These are phyloP conservation scores for Cryptops parisi DNA, from an alignment of 2,888 invertebrate species.

Conservation along the genomic window DNA sequence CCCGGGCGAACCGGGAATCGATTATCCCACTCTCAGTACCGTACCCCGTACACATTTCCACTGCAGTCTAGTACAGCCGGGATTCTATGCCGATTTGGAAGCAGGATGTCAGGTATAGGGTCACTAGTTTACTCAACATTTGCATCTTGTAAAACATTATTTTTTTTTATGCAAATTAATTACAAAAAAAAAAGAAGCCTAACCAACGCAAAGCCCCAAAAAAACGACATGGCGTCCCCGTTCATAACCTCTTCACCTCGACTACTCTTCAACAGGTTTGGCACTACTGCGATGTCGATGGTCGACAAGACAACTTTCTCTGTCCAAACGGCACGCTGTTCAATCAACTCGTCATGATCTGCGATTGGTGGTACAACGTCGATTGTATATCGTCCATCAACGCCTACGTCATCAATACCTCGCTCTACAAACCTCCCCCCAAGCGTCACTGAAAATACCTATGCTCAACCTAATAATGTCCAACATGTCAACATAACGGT, in stretches of 20 bases:
- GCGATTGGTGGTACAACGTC: constrained; percentile 23
- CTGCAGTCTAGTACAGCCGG: neutral
- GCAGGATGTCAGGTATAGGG: neutral
- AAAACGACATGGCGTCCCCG: no score
- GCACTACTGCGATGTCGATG: constrained; percentile 16
- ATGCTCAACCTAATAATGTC: no score
- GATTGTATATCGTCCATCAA: constrained; percentile 45
- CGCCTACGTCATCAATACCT: constrained; percentile 39
- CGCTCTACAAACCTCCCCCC: constrained; percentile 1
- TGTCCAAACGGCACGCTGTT: constrained; percentile 24
- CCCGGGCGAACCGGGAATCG: neutral
- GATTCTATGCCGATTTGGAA: neutral
- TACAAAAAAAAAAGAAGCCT: no score
- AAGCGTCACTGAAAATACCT: no score
- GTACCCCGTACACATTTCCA: neutral
- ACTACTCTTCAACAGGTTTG: constrained; percentile 8
- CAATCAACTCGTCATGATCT: constrained; percentile 22
- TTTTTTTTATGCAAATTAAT: no score
- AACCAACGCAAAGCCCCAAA: no score
- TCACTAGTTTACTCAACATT: no score
- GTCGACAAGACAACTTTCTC: constrained; percentile 22
- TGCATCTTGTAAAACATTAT: no score
- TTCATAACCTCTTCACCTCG: neutral
- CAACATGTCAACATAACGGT: no score
- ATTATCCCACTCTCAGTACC: neutral